Percentiles rank a stretch among this genome's conserved stretches.
phyloP scores from a whole-genome alignment of 2,888 invertebrate species.

The Notodonta ziczac region DNA sequence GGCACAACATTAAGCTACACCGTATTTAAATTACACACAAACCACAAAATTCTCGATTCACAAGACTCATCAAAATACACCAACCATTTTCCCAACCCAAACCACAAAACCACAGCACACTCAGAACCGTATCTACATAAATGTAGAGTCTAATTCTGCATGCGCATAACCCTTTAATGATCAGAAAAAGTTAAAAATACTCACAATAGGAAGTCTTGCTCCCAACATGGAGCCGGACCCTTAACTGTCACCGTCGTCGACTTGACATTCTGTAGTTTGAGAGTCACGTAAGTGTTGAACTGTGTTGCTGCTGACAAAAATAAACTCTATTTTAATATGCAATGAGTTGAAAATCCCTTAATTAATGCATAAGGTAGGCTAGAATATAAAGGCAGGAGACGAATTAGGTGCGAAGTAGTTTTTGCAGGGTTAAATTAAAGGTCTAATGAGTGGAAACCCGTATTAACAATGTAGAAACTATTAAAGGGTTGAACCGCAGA shows the following conservation, averaged over 20 bases:
- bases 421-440: conserved; percentile 4
- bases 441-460: not conserved
- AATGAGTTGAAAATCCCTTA: conserved; percentile 18
- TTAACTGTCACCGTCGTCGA: conserved; percentile 98
- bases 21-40: conserved; percentile 1
- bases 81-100: conserved; percentile 3
- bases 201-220: conserved; percentile 99
- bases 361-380: conserved; percentile 11
- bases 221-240: conserved; percentile 98
- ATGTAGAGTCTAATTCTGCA: conserved; percentile 18
- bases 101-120: conserved; percentile 12
- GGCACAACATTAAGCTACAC: not conserved
- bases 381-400: conserved; percentile 22
- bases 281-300: conserved; percentile 97
- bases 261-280: conserved; percentile 99
- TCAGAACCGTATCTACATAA: not conserved
- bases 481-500: not conserved
- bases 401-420: conserved; percentile 3
- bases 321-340: conserved; percentile 20
- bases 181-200: conserved; percentile 76
- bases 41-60: conserved; percentile 14
- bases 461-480: not conserved
- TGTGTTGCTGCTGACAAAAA: conserved; percentile 89
- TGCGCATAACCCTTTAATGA: conserved; percentile 6
- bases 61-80: conserved; percentile 9